These are phyloP conservation scores for Melipona beecheii DNA, from an alignment of 2,888 invertebrate genomes.

Conservation along the genomic window DNA sequence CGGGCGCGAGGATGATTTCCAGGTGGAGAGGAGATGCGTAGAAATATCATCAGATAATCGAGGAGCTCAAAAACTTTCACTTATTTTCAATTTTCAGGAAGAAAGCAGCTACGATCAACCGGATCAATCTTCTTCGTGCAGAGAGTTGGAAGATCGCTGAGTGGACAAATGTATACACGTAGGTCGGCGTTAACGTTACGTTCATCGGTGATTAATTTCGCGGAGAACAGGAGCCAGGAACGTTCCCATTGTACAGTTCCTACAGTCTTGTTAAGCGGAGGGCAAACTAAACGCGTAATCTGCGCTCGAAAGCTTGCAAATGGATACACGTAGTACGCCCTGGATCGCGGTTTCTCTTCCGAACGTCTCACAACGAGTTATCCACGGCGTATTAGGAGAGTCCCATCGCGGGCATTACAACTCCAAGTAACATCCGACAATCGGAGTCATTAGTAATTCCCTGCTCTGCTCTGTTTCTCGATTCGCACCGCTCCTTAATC, in stretches of 20 bases:
- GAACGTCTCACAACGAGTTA: slow-evolving; percentile 17
- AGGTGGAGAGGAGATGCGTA: neutral
- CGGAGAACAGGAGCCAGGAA: neutral
- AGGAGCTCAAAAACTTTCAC: neutral
- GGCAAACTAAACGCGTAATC: slow-evolving; percentile 6
- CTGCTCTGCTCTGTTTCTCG: neutral
- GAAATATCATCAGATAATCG: neutral
- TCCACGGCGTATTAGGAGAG: slow-evolving; percentile 19
- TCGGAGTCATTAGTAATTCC: slow-evolving; percentile 5
- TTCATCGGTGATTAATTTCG: neutral
- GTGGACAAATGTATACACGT: too few relatives aligned
- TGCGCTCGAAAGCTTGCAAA: slow-evolving; percentile 12
- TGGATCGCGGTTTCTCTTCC: slow-evolving; percentile 32
- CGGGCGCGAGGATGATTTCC: neutral
- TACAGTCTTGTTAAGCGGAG: neutral
- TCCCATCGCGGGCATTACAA: slow-evolving; percentile 14
- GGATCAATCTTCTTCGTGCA: too few relatives aligned
- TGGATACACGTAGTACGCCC: slow-evolving; percentile 5
- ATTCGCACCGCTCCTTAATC: too few relatives aligned
- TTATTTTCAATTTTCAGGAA: too few relatives aligned
- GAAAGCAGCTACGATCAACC: too few relatives aligned
- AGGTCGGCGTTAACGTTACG: neutral
- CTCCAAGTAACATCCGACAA: neutral
- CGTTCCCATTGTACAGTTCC: neutral
- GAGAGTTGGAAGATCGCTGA: too few relatives aligned